Conservation (phyloP, 2,113 vertebrate species). For the Peromyscus californicus region DNA sequence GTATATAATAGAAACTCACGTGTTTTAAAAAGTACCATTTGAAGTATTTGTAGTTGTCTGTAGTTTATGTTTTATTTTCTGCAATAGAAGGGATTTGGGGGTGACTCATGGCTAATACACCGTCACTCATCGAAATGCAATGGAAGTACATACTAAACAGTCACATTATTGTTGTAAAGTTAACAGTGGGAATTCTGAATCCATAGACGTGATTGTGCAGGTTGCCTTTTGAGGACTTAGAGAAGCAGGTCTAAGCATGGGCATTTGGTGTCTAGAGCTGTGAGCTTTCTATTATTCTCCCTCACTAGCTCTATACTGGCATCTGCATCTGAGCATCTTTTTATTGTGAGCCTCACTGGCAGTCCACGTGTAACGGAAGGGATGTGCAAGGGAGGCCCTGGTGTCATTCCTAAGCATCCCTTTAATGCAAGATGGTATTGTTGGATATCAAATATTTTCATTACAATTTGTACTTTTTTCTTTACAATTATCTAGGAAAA, state of each 20-base stretch:
- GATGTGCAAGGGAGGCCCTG: neutral
- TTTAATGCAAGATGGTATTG: neutral
- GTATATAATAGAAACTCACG: constrained; percentile 16
- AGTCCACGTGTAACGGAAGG: neutral
- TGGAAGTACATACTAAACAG: constrained; percentile 5
- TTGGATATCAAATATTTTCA: neutral
- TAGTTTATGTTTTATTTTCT: constrained; percentile 40
- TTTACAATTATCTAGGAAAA: neutral
- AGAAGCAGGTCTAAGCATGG: neutral
- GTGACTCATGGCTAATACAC: neutral
- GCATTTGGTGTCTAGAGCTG: neutral
- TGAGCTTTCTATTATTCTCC: neutral
- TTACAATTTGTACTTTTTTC: neutral
- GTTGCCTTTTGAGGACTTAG: constrained; percentile 17
- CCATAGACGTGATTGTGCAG: neutral
- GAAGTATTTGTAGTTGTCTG: neutral
- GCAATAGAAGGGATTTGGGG: neutral
- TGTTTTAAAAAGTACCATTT: constrained; percentile 11
- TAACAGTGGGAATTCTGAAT: constrained; percentile 7
- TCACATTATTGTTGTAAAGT: constrained; percentile 13
- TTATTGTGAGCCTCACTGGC: neutral
- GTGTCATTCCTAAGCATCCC: constrained; percentile 1
- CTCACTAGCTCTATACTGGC: neutral
- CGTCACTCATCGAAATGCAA: constrained; percentile 14
- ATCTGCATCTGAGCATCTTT: neutral